Percentiles rank a stretch among this genome's conserved stretches.
Conservation (phyloP, 2,888 invertebrate genomes). For the Anthophora plumipes region DNA sequence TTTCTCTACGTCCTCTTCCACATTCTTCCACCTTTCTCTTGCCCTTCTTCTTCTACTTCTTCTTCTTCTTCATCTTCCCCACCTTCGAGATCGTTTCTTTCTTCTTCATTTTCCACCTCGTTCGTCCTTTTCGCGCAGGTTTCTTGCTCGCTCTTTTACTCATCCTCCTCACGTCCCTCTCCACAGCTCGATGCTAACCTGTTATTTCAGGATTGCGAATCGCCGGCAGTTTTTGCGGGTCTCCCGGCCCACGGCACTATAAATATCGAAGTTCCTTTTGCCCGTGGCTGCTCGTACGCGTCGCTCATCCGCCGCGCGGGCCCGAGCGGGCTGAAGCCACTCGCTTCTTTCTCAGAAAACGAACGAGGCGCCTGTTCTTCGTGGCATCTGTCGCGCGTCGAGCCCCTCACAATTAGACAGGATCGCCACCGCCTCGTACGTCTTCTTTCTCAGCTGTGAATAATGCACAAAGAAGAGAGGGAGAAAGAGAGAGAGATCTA, state of each 20-base stretch:
- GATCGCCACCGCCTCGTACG: conserved; percentile 62
- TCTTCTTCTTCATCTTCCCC: conserved; percentile 3
- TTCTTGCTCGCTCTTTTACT: conserved; percentile 64
- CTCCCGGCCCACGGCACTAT: conserved; percentile 76
- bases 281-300: conserved; percentile 50
- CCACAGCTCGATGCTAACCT: conserved; percentile 76
- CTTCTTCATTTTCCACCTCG: conserved; percentile 48
- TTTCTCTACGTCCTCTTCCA: conserved; percentile 42
- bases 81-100: conserved; percentile 13
- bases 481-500: conserved; percentile 2
- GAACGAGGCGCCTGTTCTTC: conserved; percentile 73
- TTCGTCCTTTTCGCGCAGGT: conserved; percentile 59
- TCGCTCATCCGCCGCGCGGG: conserved; percentile 14
- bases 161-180: conserved; percentile 41
- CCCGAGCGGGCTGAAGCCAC: conserved; percentile 14
- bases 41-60: conserved; percentile 31
- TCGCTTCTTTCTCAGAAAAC: conserved; percentile 65
- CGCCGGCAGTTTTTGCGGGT: conserved; percentile 78
- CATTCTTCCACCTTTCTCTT: conserved; percentile 46
- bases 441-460: conserved; percentile 45
- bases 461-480: conserved; percentile 12
- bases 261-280: conserved; percentile 75
- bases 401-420: conserved; percentile 75
- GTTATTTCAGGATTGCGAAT: conserved; percentile 83
- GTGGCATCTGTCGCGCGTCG: conserved; percentile 75